Percentiles rank a stretch among this genome's conserved stretches.
Conservation (phyloP, 2,113 vertebrate genomes). For the Eptesicus fuscus region DNA sequence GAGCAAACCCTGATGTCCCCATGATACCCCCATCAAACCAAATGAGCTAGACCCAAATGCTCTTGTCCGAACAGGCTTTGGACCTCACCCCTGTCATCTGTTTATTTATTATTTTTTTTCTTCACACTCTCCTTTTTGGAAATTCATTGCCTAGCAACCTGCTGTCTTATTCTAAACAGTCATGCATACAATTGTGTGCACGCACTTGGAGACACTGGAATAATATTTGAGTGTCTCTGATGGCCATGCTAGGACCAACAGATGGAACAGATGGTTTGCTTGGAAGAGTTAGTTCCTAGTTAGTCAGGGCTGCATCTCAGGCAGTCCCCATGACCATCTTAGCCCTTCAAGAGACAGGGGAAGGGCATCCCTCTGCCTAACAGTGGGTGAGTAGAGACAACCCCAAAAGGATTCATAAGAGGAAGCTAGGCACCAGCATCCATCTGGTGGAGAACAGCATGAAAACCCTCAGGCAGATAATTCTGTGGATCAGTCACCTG, state of each 20-base stretch:
- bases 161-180: conserved; percentile 77
- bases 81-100: conserved; percentile 76
- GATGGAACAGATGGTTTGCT: conserved; percentile 74
- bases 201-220: conserved; percentile 57
- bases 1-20: conserved; percentile 76
- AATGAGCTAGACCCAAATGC: conserved; percentile 69
- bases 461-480: neutral
- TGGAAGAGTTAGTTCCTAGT: conserved; percentile 79
- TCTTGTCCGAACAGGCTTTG: conserved; percentile 79
- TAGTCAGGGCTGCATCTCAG: conserved; percentile 65
- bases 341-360: neutral
- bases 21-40: conserved; percentile 71
- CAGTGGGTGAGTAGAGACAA: neutral
- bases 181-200: conserved; percentile 25
- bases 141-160: conserved; percentile 80
- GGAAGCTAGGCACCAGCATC: neutral
- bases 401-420: neutral
- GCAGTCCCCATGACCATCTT: neutral
- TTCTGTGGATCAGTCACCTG: neutral
- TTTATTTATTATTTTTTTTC: conserved; percentile 80
- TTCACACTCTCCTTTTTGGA: conserved; percentile 69
- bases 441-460: neutral
- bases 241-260: conserved; percentile 74
- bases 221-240: conserved; percentile 77
- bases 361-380: neutral